phyloP scores from a whole-genome alignment of 1,140 invertebrate genomes.

The Tetraneura akinire region DNA sequence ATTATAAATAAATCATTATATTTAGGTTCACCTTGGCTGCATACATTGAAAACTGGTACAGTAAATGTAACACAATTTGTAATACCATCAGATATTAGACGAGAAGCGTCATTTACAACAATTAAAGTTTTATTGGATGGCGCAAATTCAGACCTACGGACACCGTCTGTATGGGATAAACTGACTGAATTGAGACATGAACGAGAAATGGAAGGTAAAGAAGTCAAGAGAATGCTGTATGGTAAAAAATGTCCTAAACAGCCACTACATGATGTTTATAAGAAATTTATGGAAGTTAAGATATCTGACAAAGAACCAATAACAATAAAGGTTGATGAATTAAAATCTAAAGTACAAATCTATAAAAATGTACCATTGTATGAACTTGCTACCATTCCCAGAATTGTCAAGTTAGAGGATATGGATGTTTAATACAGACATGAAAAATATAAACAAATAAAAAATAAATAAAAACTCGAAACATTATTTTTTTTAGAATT shows the following conservation, averaged over 20 bases:
- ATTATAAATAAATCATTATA: neutral
- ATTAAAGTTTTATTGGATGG: neutral
- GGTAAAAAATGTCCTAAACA: neutral
- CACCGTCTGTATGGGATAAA: neutral
- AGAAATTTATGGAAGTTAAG: neutral
- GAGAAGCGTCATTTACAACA: conserved; percentile 15
- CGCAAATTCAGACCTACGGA: neutral
- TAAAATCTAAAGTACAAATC: neutral
- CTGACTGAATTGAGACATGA: neutral
- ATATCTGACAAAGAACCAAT: neutral
- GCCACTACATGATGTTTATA: neutral
- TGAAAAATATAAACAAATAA: too few relatives aligned
- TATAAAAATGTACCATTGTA: neutral
- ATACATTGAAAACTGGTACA: neutral
- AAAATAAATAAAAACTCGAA: too few relatives aligned
- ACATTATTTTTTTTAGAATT: too few relatives aligned
- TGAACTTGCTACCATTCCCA: neutral
- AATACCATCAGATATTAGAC: neutral
- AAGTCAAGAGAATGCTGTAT: neutral
- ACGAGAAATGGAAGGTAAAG: neutral
- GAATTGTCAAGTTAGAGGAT: neutral
- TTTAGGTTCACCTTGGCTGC: neutral
- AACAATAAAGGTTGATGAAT: neutral
- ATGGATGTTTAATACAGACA: too few relatives aligned
- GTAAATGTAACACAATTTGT: neutral